A percentile compares a stretch with the other conserved stretches of the same genome.
These are phyloP conservation scores for Drosophila greeni DNA, from an alignment of 2,888 invertebrate genomes.

Conservation along the genomic window DNA sequence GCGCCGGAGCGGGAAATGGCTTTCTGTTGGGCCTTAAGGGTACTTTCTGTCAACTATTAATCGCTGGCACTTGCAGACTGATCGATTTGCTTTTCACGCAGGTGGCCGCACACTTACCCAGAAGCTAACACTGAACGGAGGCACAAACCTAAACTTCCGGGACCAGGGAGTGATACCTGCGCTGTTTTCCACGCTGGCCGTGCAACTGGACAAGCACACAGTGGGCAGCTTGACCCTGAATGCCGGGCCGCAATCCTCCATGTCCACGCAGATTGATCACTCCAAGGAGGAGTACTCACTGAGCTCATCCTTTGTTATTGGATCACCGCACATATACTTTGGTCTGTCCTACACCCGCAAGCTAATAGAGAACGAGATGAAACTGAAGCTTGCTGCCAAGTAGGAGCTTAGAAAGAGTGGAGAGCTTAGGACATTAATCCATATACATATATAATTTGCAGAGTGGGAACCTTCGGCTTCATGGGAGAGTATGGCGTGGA, in stretches of 20 bases:
- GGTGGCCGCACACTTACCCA: constrained; percentile 70
- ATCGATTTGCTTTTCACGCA: constrained; percentile 11
- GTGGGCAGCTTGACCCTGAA: constrained; percentile 93
- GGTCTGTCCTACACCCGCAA: constrained; percentile 88
- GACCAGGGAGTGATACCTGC: constrained; percentile 88
- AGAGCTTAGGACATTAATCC: neutral
- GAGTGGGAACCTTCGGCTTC: constrained; percentile 91
- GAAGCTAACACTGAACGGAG: constrained; percentile 81
- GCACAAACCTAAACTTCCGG: constrained; percentile 87
- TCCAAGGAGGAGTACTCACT: constrained; percentile 85
- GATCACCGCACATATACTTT: constrained; percentile 88
- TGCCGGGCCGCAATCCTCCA: constrained; percentile 84
- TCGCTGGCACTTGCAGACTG: neutral
- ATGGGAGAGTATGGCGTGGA: constrained; percentile 94
- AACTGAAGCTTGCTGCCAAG: constrained; percentile 88
- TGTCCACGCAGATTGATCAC: constrained; percentile 89
- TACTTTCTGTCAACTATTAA: constrained; percentile 22
- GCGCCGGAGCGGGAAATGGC: constrained; percentile 91
- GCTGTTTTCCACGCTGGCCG: constrained; percentile 87
- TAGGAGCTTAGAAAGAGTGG: constrained; percentile 79
- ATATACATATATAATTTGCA: constrained; percentile 78
- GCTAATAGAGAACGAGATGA: constrained; percentile 88
- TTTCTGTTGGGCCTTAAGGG: constrained; percentile 87
- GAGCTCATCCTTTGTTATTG: constrained; percentile 87
- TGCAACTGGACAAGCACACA: constrained; percentile 92